Evolutionary conservation across 2,888 invertebrate genomes (phyloP), one percentile per base, ranked within the genome.

Genomic region (Andrena bicolor): DNA sequence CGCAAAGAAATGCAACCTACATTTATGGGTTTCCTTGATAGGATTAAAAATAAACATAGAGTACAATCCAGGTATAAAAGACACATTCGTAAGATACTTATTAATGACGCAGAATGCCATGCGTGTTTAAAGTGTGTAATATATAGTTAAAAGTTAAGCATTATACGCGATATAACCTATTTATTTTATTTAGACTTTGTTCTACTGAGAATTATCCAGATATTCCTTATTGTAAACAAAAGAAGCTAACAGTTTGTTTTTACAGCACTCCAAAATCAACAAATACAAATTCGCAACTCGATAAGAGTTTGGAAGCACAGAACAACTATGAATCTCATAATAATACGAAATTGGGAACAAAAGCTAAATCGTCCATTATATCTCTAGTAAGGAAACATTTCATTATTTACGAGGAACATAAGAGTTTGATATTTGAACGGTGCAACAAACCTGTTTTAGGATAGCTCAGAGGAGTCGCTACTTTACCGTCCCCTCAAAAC

Each of bases 11-110:
- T 58, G 3, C 84, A 84, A 68, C 85, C 84, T 26, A 81, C 84
- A 2, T 76, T 89, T 49, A 69, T 58, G 7, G 78, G 78, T 65
- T 86, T 86, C 76, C 63, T 86, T 16, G 60, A 71, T 26, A 76
- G 53, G 60, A 35, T 78, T n/a, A 68, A 65, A 30, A 69, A 60
- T 49, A 72, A 86, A 61, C 53, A 13, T 2, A 35, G 48, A 13
- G 1, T 35, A 6, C 64, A 66, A 13, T 73, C 81, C 30, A 88
- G 84, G 86, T 88, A 71, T 23, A 20, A 30, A 20, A 53, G 60
- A n/a, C 16, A 61, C 53, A 32, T 49, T 10, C 6, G 35, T 8
- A 58, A 64, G 41, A 41, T 16, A 41, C 41, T 41, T 41, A 41
- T 16, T 16, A 41, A 13, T 13, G 16, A 66, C 3, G 13, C 30